Evolutionary conservation across 2,888 invertebrate species (phyloP), one percentile per base, ranked within the genome.

Genomic region (Amorpha juglandis): DNA sequence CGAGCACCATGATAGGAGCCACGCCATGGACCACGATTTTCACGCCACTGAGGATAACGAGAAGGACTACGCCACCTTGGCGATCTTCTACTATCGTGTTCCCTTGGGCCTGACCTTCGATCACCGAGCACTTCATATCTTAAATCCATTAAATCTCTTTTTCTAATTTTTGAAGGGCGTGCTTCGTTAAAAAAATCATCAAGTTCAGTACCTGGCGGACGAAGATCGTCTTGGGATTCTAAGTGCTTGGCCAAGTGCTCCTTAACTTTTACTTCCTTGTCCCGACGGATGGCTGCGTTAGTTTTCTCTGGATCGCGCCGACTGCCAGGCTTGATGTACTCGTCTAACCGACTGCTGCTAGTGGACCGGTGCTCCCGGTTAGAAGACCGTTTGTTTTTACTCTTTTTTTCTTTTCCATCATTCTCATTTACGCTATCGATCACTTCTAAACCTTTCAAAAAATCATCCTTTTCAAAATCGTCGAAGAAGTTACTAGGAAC

Each of bases 401-500:
- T 73, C 6, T 55, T 69, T 55, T 64, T 72, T 38, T 68, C 66
- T 38, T 68, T 64, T 62, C 71, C 51, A 16, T 63, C 62, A 14
- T 63, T 47, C 3, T 63, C 47, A 7, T 47, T 14, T 27, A 63
- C 92, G 74, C 89, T 91, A 70, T 93, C 93, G 63, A 93, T 87
- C 64, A 93, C 91, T 83, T 89, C 91, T 42, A 93, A 86, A 74
- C 92, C 91, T 75, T 90, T 84, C 75, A 93, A 91, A 76, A 93
- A 92, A 42, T 92, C 92, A 9, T 89, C 92, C 73, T 88, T 92
- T 67, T 71, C 81, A 76, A 93, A 92, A 71, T 92, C 92, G 71
- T 93, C 93, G 74, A 93, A 92, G 76, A 92, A 92, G 82, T 92
- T 92, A 83, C 91, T 92, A 6, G 92, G 90, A 69, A 93, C 80